Conservation (phyloP, 2,888 invertebrate genomes). For the Rutpela maculata region DNA sequence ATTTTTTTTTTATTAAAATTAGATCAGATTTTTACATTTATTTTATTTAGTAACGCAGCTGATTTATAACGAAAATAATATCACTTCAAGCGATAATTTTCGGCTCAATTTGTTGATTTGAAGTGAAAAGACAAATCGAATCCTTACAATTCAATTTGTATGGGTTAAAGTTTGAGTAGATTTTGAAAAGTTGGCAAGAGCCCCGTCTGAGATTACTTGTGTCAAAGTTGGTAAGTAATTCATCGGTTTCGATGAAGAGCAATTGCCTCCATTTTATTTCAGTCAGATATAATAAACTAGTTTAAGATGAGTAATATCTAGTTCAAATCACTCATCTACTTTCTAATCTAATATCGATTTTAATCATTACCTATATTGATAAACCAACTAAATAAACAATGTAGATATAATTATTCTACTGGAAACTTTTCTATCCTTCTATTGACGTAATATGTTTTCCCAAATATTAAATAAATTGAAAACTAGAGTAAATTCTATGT, state of each 20-base stretch:
- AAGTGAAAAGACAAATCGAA: neutral
- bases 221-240: constrained; percentile 4
- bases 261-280: constrained; percentile 7
- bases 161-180: constrained; percentile 2
- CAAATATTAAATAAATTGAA: no score
- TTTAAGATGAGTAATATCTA: neutral
- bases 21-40: no score
- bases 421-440: no score
- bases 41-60: neutral
- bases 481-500: no score
- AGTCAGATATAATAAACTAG: neutral
- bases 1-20: no score
- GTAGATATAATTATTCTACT: no score
- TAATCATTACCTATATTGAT: no score
- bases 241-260: constrained; percentile 6
- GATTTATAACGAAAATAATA: neutral
- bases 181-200: neutral
- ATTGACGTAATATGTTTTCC: no score
- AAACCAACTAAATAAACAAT: no score
- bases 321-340: no score
- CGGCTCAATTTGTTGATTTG: neutral
- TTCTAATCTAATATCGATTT: no score
- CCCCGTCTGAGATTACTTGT: neutral
- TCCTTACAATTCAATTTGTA: neutral
- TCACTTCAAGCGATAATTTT: neutral